These are phyloP conservation scores for Cryptotis parvus DNA, from an alignment of 2,113 vertebrate species.

Conservation along the genomic window DNA sequence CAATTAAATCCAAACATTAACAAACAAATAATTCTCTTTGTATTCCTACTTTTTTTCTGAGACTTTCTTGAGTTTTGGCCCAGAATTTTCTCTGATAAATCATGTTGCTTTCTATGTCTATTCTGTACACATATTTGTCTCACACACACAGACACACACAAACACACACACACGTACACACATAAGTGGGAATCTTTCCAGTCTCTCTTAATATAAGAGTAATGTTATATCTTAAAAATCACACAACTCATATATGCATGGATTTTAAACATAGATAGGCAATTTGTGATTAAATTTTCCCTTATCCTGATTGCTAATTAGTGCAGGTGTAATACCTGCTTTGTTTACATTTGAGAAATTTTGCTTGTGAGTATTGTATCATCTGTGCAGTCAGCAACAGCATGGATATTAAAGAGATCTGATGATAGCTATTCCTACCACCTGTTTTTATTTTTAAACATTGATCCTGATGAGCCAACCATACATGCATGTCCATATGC, in stretches of 20 bases:
- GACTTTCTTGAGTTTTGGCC: not conserved
- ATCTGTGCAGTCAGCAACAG: constrained; percentile 41
- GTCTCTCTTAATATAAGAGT: not conserved
- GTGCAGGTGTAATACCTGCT: constrained; percentile 63
- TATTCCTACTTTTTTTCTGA: not conserved
- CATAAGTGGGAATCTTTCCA: not conserved
- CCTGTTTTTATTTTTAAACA: constrained; percentile 70
- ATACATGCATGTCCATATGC: constrained; percentile 24
- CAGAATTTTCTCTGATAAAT: not conserved
- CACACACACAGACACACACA: not conserved
- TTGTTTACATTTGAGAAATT: constrained; percentile 73
- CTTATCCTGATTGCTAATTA: constrained; percentile 75
- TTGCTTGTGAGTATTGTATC: constrained; percentile 69
- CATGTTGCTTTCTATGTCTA: not conserved
- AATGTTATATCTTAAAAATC: not conserved
- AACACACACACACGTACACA: not conserved
- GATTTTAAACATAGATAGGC: constrained; percentile 69
- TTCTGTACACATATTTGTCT: not conserved
- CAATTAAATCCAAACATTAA: not conserved
- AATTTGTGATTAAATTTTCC: constrained; percentile 53
- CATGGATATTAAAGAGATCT: constrained; percentile 68
- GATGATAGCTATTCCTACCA: constrained; percentile 66
- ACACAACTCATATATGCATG: constrained; percentile 8
- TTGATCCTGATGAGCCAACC: constrained; percentile 50
- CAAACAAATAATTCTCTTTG: not conserved